Base-by-base conservation (phyloP, 2,888 invertebrate genomes). In the Drosophila neoperkinsi region DNA sequence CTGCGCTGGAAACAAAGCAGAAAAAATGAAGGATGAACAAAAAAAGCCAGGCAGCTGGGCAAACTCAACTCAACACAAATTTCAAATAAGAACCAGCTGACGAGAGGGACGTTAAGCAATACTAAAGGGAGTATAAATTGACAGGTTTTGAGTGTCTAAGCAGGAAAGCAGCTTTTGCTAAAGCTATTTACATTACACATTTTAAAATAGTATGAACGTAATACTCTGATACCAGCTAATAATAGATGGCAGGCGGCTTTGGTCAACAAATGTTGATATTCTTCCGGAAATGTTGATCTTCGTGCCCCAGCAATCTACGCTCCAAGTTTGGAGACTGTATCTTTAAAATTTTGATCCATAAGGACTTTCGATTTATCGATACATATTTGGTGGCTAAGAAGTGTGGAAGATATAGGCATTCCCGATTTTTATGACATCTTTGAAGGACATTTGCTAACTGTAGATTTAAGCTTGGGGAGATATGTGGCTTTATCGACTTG, bases 11-110 rank as follows among this genome's bases (percentile, higher is more conserved):
- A 57, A 55, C 31, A 51, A 51, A 5, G n/a, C 51, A 4, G 52
- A 28, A 51, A 36, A 59, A 62, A 43, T 59, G 56, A 58, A 62
- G 46, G 31, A 68, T 62, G 65, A 30, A 21, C 21, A 43, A 43
- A 28, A 49, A 41, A 59, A 31, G 31, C 31, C 30, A 61, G 36
- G 16, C 53, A 74, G 55, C 46, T 67, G 60, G 36, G n/a, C 31
- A 67, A 73, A 56, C 60, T 67, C 56, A 50, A 50, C 3, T 60
- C 59, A 59, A 21, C 18, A 18, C 28, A 16, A 46, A 55, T 46
- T 49, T 56, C 25, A 38, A 30, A 41, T 46, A 65, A 62, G n/a
- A 55, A 38, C 11, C 50, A 21, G 6, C 16, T 50, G 53, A 58
- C 33, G 21, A 57, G 30, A 57, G 30, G 21, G 11, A 31, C 1